Evolutionary conservation across 2,113 vertebrate genomes (phyloP), one percentile per base, ranked within the genome.

Genomic region (Peromyscus polionotus): DNA sequence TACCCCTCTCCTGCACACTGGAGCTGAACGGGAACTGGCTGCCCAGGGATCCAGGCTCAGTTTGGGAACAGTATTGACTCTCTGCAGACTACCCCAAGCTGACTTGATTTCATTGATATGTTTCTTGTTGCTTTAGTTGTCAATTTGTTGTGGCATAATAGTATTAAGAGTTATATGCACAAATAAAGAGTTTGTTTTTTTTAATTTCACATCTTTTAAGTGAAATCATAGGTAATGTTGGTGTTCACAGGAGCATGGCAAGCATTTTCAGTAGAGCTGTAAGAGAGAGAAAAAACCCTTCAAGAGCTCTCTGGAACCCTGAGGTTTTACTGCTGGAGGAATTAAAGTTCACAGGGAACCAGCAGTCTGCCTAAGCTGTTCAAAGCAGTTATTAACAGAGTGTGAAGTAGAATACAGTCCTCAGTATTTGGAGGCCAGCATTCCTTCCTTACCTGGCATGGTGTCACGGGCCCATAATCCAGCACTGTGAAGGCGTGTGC

Each of bases 291-390:
- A 85, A 85, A 57, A 8, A 48, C 7, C 36, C 33, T 65, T 91
- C 57, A 73, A 87, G 26, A 33, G 72, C 48, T 6, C 26, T 57
- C 9, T n/a, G 2, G 10, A 94, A 9, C 67, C 19, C 19, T 24
- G 13, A 63, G 77, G 70, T 94, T 95, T 95, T 92, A 54, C 45
- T 70, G 39, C 59, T 87, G 31, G 48, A 54, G 57, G 91, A 91
- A 59, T 89, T 48, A 77, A 91, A 63, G 36, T 39, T 75, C n/a
- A 11, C 14, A 73, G 33, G 42, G 54, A 22, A 1, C 91, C 19
- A 14, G 3, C 70, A 10, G 72, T 61, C 65, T 86, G 10, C 11
- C n/a, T 11, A 67, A 13, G 19, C 8, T 76, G 9, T 86, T 67
- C 48, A 68, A 45, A 24, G n/a, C 73, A 45, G 22, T 45, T 93